Evolutionary conservation across 2,888 invertebrate species (phyloP).

Genomic region (Leucozona laternaria): DNA sequence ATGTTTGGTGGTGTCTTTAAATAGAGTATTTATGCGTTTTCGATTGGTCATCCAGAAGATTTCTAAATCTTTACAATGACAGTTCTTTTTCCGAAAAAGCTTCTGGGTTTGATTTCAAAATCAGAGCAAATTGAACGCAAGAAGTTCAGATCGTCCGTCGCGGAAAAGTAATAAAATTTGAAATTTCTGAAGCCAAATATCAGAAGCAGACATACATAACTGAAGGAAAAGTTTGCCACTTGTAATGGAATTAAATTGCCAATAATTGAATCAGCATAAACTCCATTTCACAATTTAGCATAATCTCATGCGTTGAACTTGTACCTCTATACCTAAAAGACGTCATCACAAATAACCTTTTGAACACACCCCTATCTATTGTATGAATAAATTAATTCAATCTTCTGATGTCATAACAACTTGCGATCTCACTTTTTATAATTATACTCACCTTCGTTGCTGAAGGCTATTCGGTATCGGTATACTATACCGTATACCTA

Average conservation of each 20-base stretch:
- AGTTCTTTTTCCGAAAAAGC: too few species aligned
- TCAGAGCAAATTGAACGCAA: too few species aligned
- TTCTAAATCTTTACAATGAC: too few species aligned
- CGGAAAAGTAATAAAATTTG: too few species aligned
- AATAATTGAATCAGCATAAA: background rate
- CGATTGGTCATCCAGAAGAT: too few species aligned
- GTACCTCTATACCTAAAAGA: background rate
- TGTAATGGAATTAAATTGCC: background rate
- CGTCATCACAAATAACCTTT: slow-evolving; percentile 12
- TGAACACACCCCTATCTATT: slow-evolving; percentile 15
- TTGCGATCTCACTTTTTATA: slow-evolving; percentile 16
- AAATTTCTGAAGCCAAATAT: too few species aligned
- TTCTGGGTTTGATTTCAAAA: too few species aligned
- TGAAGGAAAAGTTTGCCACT: background rate
- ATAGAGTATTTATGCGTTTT: too few species aligned
- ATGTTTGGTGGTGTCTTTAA: too few species aligned
- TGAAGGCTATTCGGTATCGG: slow-evolving; percentile 14
- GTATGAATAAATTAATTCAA: slow-evolving; percentile 26
- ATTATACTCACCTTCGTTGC: slow-evolving; percentile 24
- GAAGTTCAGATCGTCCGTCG: too few species aligned
- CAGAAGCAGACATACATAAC: too few species aligned
- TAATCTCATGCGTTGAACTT: background rate
- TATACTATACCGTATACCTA: background rate
- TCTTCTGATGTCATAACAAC: background rate
- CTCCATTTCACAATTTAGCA: background rate